These are phyloP conservation scores for Ctenicera cuprea DNA, from an alignment of 2,888 invertebrate genomes.

Conservation along the genomic window DNA sequence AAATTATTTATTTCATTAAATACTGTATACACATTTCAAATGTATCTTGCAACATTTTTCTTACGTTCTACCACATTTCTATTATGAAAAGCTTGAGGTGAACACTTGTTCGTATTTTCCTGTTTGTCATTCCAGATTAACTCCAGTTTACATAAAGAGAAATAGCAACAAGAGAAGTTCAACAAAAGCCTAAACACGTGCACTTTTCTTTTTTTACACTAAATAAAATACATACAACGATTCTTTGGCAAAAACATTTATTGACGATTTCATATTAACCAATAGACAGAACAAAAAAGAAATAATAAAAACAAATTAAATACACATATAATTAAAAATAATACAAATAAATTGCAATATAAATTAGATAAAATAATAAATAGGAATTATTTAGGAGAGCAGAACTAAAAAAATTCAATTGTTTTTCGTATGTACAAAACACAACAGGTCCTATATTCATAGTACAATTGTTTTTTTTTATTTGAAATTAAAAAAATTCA, in stretches of 20 bases:
- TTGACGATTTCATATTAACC: conserved; percentile 30
- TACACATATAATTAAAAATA: conserved; percentile 26
- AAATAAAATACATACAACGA: conserved; percentile 35
- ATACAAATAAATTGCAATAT: conserved; percentile 11
- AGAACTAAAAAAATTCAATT: conserved; percentile 5
- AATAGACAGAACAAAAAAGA: conserved; percentile 36
- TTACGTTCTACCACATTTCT: conserved; percentile 35
- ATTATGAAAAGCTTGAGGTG: conserved; percentile 38
- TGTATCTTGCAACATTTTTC: conserved; percentile 26
- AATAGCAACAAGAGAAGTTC: conserved; percentile 8
- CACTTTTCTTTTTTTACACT: conserved; percentile 7
- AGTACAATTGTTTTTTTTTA: conserved; percentile 6
- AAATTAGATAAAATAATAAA: conserved; percentile 38
- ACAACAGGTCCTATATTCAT: too few species aligned
- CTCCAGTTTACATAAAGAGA: not conserved
- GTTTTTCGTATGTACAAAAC: conserved; percentile 16
- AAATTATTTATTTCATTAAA: conserved; percentile 43
- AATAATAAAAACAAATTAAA: conserved; percentile 33
- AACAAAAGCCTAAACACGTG: conserved; percentile 22
- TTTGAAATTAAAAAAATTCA: conserved; percentile 4
- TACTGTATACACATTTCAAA: conserved; percentile 42
- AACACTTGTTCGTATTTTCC: conserved; percentile 31
- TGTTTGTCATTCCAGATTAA: conserved; percentile 17
- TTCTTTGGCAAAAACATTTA: conserved; percentile 48
- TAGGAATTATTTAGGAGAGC: conserved; percentile 23